Evolutionary conservation across 2,888 invertebrate species (phyloP), one percentile per base, ranked within the genome.

Genomic region (Stegophylla sp.): DNA sequence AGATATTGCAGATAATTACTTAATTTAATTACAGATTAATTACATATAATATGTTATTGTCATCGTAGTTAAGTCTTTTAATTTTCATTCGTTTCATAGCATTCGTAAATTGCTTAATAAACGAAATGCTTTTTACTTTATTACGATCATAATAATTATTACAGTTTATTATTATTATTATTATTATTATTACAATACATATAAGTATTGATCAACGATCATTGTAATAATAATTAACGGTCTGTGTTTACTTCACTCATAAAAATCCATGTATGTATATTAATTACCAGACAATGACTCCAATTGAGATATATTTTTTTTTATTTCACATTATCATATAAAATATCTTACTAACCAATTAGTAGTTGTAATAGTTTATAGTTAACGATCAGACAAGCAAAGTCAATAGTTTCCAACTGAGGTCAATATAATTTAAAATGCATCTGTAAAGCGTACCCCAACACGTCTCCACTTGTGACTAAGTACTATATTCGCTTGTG

Each of bases 391-490:
- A 20, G 53, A 20, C 28, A 13, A 51, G 34, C 69, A 69, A 51
- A 51, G n/a, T 51, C 51, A 20, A 51, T 51, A n/a, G 28, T 69
- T 51, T 69, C 51, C 28, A 13, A 69, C 69, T 34, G 28, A 51
- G 69, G 69, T 34, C 51, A 69, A 51, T 51, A 20, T 51, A 20
- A 51, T 69, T 69, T 51, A 41, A 72, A 72, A 72, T 17, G 28
- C 53, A 41, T 72, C 4, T 13, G 53, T 41, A 56, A 41, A 72
- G 41, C 56, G 53, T 72, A 41, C 71, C 20, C 20, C 20, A 4
- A 0, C 15, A 23, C 15, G n/a, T n/a, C n/a, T 34, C 41, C 17
- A 9, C 28, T 1, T 61, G 20, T 28, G 4, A 26, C 7, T 26
- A 56, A n/a, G n/a, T n/a, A n/a, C n/a, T n/a, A 20, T 53, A 20